Percentiles rank a stretch among this genome's conserved stretches.
phyloP scores from a whole-genome alignment of 1,140 invertebrate species.

The Drosophila tristis region DNA sequence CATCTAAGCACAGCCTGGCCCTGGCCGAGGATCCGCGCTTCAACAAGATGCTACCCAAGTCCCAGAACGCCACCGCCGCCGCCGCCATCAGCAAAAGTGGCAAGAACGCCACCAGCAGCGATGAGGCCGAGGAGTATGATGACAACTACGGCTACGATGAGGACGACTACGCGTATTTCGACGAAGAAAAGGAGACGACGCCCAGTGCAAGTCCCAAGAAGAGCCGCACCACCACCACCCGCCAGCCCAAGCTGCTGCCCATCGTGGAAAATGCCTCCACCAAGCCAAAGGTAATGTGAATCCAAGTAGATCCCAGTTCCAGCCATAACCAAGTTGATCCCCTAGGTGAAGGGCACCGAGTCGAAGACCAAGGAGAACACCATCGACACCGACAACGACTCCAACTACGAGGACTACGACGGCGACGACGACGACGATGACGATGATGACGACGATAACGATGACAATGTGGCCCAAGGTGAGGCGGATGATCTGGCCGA shows the following conservation, averaged over 20 bases:
- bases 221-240: constrained; percentile 26
- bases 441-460: constrained; percentile 57
- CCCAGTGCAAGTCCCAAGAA: constrained; percentile 51
- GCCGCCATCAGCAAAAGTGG: constrained; percentile 7
- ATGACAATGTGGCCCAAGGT: constrained; percentile 27
- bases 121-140: constrained; percentile 58
- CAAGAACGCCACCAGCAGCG: constrained; percentile 54
- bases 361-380: constrained; percentile 52
- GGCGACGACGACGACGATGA: constrained; percentile 68
- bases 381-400: constrained; percentile 68
- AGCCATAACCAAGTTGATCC: not conserved
- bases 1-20: constrained; percentile 70
- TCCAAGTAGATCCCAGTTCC: too few relatives aligned
- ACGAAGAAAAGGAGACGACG: constrained; percentile 54
- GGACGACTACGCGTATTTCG: constrained; percentile 48
- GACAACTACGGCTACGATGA: constrained; percentile 51
- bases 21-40: constrained; percentile 77
- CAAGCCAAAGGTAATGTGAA: constrained; percentile 54
- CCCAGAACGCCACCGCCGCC: constrained; percentile 33
- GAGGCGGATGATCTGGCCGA: constrained; percentile 54
- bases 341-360: constrained; percentile 45
- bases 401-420: constrained; percentile 58
- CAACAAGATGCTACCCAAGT: constrained; percentile 73
- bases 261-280: constrained; percentile 52
- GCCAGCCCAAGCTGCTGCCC: constrained; percentile 58